phyloP scores from a whole-genome alignment of 2,113 vertebrate species.

The Lophius piscatorius region DNA sequence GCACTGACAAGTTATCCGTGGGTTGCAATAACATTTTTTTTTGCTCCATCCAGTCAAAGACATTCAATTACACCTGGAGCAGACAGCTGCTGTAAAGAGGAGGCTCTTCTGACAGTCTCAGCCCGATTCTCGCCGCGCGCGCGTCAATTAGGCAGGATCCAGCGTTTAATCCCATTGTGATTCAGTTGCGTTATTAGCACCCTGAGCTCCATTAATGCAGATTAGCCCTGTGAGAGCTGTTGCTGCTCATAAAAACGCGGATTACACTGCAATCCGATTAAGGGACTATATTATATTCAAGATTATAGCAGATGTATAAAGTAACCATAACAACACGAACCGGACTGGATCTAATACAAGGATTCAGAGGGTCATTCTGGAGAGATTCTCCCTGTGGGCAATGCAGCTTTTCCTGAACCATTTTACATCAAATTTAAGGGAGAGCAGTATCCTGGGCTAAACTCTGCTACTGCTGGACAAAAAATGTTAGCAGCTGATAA shows the following conservation, averaged over 20 bases:
- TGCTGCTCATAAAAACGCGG: constrained; percentile 60
- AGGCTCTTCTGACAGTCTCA: constrained; percentile 82
- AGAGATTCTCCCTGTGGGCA: constrained; percentile 6
- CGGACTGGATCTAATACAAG: neutral
- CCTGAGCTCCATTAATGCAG: constrained; percentile 82
- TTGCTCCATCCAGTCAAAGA: constrained; percentile 84
- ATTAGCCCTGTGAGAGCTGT: constrained; percentile 80
- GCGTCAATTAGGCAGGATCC: constrained; percentile 88
- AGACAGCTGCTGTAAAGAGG: constrained; percentile 84
- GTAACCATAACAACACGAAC: neutral
- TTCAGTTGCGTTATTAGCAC: constrained; percentile 88
- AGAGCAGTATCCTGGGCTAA: constrained; percentile 37
- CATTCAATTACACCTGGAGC: constrained; percentile 91
- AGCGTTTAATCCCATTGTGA: constrained; percentile 90
- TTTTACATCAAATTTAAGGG: constrained; percentile 25
- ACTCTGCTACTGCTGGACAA: constrained; percentile 37
- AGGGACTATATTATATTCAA: constrained; percentile 47
- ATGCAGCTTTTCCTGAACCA: constrained; percentile 20
- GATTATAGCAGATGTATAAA: constrained; percentile 7
- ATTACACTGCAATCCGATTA: constrained; percentile 70
- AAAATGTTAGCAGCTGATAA: constrained; percentile 43
- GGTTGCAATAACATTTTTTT: constrained; percentile 92
- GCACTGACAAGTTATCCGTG: constrained; percentile 92
- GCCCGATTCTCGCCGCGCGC: constrained; percentile 82
- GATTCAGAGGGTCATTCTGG: neutral